Evolutionary conservation across 2,888 invertebrate species (phyloP).

Genomic region (Nezara viridula): DNA sequence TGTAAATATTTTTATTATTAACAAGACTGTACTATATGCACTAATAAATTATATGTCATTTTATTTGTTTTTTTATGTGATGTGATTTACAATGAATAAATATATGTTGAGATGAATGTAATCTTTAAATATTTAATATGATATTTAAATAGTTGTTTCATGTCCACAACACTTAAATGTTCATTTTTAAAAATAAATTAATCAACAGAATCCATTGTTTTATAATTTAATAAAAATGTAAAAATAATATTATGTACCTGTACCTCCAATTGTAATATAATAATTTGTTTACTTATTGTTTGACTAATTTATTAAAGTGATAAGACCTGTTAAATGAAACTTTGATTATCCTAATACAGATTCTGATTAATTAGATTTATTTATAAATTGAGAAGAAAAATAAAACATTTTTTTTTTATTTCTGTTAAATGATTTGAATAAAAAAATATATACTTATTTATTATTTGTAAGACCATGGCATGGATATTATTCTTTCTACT

Average conservation of each 20-base stretch:
- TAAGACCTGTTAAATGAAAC: constrained; percentile 30
- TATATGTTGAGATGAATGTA: constrained; percentile 53
- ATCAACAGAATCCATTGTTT: constrained; percentile 29
- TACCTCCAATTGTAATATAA: constrained; percentile 45
- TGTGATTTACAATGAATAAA: constrained; percentile 55
- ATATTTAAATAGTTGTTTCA: constrained; percentile 54
- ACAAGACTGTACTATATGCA: constrained; percentile 58
- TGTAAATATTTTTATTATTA: constrained; percentile 59
- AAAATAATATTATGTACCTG: constrained; percentile 41
- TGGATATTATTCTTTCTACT: background rate
- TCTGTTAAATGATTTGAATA: background rate
- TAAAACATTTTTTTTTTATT: background rate
- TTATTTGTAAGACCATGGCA: background rate
- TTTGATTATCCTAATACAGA: constrained; percentile 21
- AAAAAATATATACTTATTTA: background rate
- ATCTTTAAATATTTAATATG: constrained; percentile 53
- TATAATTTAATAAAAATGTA: constrained; percentile 47
- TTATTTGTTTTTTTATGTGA: constrained; percentile 53
- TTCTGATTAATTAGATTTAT: background rate
- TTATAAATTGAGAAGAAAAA: background rate
- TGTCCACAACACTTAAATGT: constrained; percentile 57
- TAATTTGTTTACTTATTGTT: constrained; percentile 43
- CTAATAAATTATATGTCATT: constrained; percentile 54
- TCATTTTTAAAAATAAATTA: constrained; percentile 55
- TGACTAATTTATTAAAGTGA: constrained; percentile 37